Evolutionary conservation across 2,888 invertebrate genomes (phyloP).

Genomic region (Unio delphinus): DNA sequence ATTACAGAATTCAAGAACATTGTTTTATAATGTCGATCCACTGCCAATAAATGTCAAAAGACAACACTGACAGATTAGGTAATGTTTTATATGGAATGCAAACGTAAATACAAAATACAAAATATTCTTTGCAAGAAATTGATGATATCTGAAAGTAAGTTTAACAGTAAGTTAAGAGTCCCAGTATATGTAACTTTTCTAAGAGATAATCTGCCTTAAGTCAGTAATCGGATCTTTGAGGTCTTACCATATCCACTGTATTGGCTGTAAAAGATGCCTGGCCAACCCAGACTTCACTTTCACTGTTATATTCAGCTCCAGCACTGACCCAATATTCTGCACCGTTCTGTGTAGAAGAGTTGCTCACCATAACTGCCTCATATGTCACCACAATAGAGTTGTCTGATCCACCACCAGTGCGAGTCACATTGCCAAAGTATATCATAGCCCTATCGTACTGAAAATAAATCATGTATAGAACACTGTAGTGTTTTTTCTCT

Average conservation of each 20-base stretch:
- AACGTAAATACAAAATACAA: too few relatives aligned
- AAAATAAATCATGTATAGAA: slow-evolving; percentile 1
- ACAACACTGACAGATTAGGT: too few relatives aligned
- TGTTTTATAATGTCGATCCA: too few relatives aligned
- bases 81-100: too few relatives aligned
- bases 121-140: too few relatives aligned
- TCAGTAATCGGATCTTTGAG: too few relatives aligned
- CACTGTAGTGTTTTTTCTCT: too few relatives aligned
- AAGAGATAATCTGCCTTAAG: background rate
- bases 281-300: slow-evolving; percentile 66
- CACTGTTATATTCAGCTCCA: slow-evolving; percentile 66
- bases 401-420: slow-evolving; percentile 16
- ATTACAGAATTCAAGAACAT: too few relatives aligned
- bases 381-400: slow-evolving; percentile 56
- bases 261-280: slow-evolving; percentile 57
- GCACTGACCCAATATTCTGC: slow-evolving; percentile 66
- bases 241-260: slow-evolving; percentile 28
- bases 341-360: slow-evolving; percentile 25
- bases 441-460: slow-evolving; percentile 65
- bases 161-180: background rate
- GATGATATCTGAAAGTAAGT: background rate
- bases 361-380: slow-evolving; percentile 60
- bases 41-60: too few relatives aligned
- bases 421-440: slow-evolving; percentile 58
- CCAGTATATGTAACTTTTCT: too few relatives aligned